These are phyloP conservation scores for Neotoma lepida DNA, from an alignment of 2,113 vertebrate species.

Conservation along the genomic window DNA sequence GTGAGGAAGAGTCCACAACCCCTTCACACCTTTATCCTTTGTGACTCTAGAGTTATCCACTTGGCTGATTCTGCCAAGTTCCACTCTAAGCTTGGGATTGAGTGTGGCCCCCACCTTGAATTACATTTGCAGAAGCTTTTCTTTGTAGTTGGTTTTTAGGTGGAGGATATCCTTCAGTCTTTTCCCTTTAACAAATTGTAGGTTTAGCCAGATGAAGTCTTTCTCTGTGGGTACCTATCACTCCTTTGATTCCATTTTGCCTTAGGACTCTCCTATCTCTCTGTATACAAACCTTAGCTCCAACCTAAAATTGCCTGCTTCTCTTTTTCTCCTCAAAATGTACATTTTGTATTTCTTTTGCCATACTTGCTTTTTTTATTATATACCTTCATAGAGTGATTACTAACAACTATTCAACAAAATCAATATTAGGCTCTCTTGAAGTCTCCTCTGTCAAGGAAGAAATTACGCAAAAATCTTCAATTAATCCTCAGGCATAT, in stretches of 20 bases:
- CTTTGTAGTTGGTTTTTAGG: background rate
- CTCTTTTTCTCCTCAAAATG: background rate
- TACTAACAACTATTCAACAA: background rate
- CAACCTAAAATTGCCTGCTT: background rate
- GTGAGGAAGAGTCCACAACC: background rate
- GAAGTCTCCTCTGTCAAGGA: background rate
- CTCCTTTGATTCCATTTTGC: background rate
- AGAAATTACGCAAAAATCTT: background rate
- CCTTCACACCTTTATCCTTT: background rate
- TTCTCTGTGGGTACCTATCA: background rate
- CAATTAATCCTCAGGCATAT: background rate
- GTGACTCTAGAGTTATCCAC: background rate
- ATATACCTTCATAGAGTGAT: background rate
- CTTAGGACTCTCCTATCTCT: background rate
- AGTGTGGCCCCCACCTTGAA: fast-evolving
- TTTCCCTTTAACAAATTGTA: background rate
- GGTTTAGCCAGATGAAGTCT: background rate
- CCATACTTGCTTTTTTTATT: background rate
- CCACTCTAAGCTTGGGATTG: background rate
- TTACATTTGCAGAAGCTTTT: too few relatives aligned
- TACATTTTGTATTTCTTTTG: background rate
- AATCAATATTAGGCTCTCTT: background rate
- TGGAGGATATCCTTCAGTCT: background rate
- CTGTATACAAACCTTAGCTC: background rate
- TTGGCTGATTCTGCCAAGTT: background rate